Percentiles rank a stretch among this genome's conserved stretches.
Conservation (phyloP, 2,888 invertebrate species). For the Ellobium chinense region DNA sequence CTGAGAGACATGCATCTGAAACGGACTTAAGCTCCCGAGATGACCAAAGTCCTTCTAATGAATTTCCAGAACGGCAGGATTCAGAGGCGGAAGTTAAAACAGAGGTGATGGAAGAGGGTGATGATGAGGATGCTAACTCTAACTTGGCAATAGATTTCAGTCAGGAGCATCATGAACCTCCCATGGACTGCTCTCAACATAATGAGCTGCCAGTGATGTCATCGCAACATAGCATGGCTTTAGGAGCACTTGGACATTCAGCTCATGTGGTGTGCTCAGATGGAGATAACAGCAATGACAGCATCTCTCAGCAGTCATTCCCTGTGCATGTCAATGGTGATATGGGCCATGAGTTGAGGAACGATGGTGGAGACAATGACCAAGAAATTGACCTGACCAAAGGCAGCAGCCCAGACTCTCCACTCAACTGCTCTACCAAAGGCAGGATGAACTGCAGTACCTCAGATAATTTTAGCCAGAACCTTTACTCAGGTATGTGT, state of each 20-base stretch:
- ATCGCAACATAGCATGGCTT: background rate
- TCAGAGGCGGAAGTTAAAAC: conserved; percentile 44
- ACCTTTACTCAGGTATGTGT: conserved; percentile 9
- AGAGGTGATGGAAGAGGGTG: conserved; percentile 36
- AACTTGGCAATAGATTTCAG: conserved; percentile 43
- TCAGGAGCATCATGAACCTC: conserved; percentile 27
- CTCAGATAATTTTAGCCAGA: background rate
- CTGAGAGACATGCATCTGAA: conserved; percentile 15
- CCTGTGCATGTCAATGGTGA: conserved; percentile 31
- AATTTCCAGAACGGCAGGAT: conserved; percentile 33
- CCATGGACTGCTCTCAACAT: conserved; percentile 27
- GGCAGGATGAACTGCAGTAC: background rate
- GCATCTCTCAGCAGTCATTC: conserved; percentile 42
- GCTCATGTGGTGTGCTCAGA: conserved; percentile 30
- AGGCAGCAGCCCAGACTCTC: conserved; percentile 27
- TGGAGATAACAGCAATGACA: conserved; percentile 43
- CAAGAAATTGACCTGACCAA: conserved; percentile 32
- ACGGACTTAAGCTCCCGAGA: background rate
- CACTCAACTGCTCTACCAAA: conserved; percentile 42
- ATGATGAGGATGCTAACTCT: conserved; percentile 36
- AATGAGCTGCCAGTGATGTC: background rate
- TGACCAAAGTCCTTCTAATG: conserved; percentile 10
- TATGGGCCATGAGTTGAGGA: conserved; percentile 1
- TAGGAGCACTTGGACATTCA: background rate
- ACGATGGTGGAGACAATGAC: background rate